Evolutionary conservation across 2,888 invertebrate species (phyloP).

Genomic region (Philereme vetulata): DNA sequence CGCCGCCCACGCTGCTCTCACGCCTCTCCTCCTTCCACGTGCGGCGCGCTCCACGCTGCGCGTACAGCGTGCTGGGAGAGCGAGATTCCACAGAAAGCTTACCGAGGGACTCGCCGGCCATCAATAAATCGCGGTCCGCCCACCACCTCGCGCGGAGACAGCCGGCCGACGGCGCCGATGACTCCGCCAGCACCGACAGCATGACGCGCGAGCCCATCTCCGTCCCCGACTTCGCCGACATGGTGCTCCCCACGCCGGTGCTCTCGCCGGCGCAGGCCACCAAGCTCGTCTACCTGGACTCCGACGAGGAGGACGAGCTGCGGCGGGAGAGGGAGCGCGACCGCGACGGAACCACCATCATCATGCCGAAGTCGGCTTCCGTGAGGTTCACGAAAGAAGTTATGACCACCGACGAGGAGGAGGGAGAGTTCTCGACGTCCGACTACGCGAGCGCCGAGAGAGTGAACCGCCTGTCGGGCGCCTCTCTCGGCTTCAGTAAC

Average conservation of each 20-base stretch:
- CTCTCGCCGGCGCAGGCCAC: slow-evolving; percentile 87
- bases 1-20: slow-evolving; percentile 81
- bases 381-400: slow-evolving; percentile 82
- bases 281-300: slow-evolving; percentile 87
- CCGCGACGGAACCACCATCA: slow-evolving; percentile 3
- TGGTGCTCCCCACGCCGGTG: slow-evolving; percentile 86
- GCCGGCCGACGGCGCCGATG: slow-evolving; percentile 43
- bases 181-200: slow-evolving; percentile 50
- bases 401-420: slow-evolving; percentile 82
- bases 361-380: slow-evolving; percentile 73
- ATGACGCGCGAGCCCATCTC: slow-evolving; percentile 88
- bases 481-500: slow-evolving; percentile 87
- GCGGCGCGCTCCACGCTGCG: slow-evolving; percentile 87
- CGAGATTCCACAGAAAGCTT: slow-evolving; percentile 88
- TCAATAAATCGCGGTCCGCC: slow-evolving; percentile 84
- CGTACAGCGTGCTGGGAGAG: slow-evolving; percentile 87
- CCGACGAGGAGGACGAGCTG: slow-evolving; percentile 84
- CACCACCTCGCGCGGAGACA: slow-evolving; percentile 79
- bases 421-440: slow-evolving; percentile 86
- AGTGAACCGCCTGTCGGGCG: slow-evolving; percentile 82
- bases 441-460: slow-evolving; percentile 91
- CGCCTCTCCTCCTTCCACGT: slow-evolving; percentile 89
- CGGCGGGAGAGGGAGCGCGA: slow-evolving; percentile 46
- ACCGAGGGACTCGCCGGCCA: slow-evolving; percentile 61
- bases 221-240: slow-evolving; percentile 88